Percentiles rank a stretch among this genome's conserved stretches.
These are phyloP conservation scores for Apis florea DNA, from an alignment of 1,140 invertebrate genomes.

Conservation along the genomic window DNA sequence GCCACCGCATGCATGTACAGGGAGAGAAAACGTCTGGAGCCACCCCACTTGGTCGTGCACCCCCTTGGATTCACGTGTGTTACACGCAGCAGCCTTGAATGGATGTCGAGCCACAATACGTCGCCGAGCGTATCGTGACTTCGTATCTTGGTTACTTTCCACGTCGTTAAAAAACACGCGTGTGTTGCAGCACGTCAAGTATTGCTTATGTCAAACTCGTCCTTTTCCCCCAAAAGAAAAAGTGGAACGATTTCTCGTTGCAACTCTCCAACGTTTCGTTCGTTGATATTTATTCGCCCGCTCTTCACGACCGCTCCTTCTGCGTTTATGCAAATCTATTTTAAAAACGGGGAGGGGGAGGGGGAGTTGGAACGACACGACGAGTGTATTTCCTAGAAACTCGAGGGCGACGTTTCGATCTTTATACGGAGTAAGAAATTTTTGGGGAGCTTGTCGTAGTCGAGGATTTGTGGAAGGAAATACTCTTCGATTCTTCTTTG, in stretches of 20 bases:
- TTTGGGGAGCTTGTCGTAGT: too few species aligned
- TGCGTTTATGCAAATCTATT: constrained; percentile 10
- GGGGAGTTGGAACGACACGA: background rate
- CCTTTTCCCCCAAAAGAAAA: background rate
- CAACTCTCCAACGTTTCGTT: constrained; percentile 8
- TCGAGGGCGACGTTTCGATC: background rate
- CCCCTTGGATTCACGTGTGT: background rate
- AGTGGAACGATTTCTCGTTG: constrained; percentile 36
- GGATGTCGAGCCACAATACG: constrained; percentile 51
- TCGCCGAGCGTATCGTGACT: constrained; percentile 40
- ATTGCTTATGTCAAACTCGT: background rate
- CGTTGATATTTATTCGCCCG: constrained; percentile 19
- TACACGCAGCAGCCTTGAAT: constrained; percentile 16
- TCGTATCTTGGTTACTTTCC: constrained; percentile 40
- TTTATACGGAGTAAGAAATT: background rate
- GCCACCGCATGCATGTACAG: constrained; percentile 16
- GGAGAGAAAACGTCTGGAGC: constrained; percentile 32
- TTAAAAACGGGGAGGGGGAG: background rate
- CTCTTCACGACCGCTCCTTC: background rate
- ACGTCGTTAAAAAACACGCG: constrained; percentile 46
- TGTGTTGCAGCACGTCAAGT: background rate
- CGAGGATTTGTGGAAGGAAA: too few species aligned
- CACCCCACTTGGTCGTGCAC: background rate
- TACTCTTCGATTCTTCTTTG: too few species aligned
- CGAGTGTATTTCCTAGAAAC: background rate